Percentiles rank a stretch among this genome's conserved stretches.
Conservation (phyloP, 2,113 vertebrate genomes). For the Gnathonemus longibarbis region DNA sequence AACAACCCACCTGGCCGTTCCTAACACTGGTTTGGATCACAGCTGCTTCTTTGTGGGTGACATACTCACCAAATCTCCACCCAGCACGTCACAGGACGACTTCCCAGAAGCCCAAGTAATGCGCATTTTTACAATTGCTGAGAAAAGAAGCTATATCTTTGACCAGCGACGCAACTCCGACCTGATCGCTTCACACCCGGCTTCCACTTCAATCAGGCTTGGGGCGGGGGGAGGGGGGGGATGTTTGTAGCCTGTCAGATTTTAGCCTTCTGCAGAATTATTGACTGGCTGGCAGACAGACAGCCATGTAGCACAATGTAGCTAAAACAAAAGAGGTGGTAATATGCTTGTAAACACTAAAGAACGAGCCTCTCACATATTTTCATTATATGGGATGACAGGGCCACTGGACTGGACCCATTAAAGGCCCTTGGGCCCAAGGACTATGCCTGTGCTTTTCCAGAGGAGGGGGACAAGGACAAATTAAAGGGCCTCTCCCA, state of each 20-base stretch:
- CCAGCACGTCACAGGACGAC: background rate
- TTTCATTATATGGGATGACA: background rate
- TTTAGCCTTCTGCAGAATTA: background rate
- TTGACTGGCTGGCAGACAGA: background rate
- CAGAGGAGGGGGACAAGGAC: background rate
- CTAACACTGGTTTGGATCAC: background rate
- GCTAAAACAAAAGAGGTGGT: background rate
- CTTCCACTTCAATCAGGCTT: background rate
- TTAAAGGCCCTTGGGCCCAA: background rate
- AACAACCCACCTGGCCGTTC: background rate
- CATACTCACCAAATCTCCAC: background rate
- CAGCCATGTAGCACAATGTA: background rate
- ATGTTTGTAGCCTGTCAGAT: background rate
- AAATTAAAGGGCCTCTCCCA: background rate
- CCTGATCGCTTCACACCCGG: background rate
- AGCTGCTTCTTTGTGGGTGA: background rate
- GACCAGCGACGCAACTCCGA: background rate
- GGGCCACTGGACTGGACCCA: background rate
- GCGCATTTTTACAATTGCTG: background rate
- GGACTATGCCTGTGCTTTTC: background rate
- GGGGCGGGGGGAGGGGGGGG: background rate
- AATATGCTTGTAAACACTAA: background rate
- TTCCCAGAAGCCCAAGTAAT: background rate
- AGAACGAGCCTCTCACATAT: background rate
- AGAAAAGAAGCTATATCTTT: background rate